Conservation (phyloP, 2,888 invertebrate genomes). For the Parochlus steinenii region DNA sequence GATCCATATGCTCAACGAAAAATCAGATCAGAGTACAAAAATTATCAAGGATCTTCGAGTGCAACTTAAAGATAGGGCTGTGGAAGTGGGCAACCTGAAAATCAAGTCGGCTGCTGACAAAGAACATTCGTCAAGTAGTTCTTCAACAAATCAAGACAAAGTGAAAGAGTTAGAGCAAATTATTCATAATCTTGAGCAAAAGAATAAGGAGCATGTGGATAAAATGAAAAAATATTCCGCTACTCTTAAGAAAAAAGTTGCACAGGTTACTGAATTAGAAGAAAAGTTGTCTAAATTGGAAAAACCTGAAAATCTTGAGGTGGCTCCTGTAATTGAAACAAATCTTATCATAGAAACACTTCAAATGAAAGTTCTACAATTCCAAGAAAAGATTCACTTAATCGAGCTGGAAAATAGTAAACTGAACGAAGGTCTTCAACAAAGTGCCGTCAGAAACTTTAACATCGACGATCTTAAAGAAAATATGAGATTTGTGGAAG, state of each 20-base stretch:
- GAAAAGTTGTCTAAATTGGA: conserved; percentile 26
- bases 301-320: conserved; percentile 21
- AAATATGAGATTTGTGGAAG: not conserved
- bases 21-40: conserved; percentile 23
- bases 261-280: conserved; percentile 48
- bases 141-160: conserved; percentile 15
- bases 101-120: conserved; percentile 28
- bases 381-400: conserved; percentile 7
- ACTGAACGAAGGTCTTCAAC: conserved; percentile 7
- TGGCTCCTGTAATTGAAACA: conserved; percentile 12
- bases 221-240: conserved; percentile 65
- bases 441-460: conserved; percentile 1
- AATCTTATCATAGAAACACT: conserved; percentile 5
- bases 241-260: conserved; percentile 54
- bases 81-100: conserved; percentile 25
- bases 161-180: conserved; percentile 27
- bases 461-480: conserved; percentile 1
- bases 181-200: conserved; percentile 34
- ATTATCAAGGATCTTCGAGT: conserved; percentile 18
- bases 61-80: conserved; percentile 26
- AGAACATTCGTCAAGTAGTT: conserved; percentile 21
- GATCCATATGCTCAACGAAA: conserved; percentile 30
- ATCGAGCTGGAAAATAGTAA: conserved; percentile 5
- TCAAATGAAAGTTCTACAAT: conserved; percentile 9
- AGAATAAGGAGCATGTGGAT: conserved; percentile 51